Evolutionary conservation across 2,797 vertebrate genomes (phyloP), one percentile per base, ranked within the genome.

Genomic region (Myripristis jacobus): DNA sequence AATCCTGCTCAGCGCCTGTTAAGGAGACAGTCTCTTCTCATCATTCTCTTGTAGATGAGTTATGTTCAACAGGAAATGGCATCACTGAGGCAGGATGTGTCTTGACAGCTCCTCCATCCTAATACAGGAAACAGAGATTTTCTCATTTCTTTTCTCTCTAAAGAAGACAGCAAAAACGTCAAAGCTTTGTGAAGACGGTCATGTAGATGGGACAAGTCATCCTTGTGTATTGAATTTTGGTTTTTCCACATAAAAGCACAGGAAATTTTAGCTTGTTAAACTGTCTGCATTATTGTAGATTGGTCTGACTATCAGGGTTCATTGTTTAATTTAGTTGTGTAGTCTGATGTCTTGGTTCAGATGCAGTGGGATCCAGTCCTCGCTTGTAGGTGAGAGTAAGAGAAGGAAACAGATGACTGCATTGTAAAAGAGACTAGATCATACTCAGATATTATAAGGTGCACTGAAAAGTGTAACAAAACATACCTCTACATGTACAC

Each of bases 321-420:
- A 6, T 2, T 6, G 48, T 29, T 56, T n/a, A 38, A 43, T 52
- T 54, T 52, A 2, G 31, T 51, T 60, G 24, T 60, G 24, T 44
- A 15, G 3, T 19, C 18, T 64, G 4, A 4, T 53, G 15, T n/a
- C n/a, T 19, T 2, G 52, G 41, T 57, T 52, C 6, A 10, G 43
- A 60, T 41, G 1, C 9, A 36, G 24, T 34, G 34, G 51, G n/a
- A n/a, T n/a, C n/a, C n/a, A 56, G 43, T 77, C 54, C 21, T 56
- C 38, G 18, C 65, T 57, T 4, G 0, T 58, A 24, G 51, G 7
- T 3, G n/a, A 62, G 29, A 0, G 0, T 44, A 51, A 66, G 57
- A 67, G 51, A 80, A 72, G 50, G 50, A 63, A 78, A 76, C 78
- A 80, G 68, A 64, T 76, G 77, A 65, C 13, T 36, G 44, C 46